These are phyloP conservation scores for Drosophila burlai DNA, from an alignment of 1,140 invertebrate genomes.

Conservation along the genomic window DNA sequence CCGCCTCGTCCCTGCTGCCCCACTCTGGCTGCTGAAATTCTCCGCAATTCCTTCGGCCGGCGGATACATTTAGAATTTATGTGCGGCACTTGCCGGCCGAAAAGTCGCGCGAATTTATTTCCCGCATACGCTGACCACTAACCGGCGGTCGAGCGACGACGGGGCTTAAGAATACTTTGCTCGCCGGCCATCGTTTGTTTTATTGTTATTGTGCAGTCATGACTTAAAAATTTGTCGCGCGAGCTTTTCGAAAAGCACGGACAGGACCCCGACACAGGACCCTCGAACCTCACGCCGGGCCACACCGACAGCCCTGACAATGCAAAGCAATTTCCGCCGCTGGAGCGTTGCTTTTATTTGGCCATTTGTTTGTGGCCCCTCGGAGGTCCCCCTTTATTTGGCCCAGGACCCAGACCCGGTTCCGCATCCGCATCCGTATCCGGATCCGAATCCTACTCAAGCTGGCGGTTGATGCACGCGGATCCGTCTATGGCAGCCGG, in stretches of 20 bases:
- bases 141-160: slow-evolving; percentile 37
- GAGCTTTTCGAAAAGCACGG: slow-evolving; percentile 35
- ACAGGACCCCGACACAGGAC: slow-evolving; percentile 8
- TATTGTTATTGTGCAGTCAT: slow-evolving; percentile 82
- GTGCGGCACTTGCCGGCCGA: slow-evolving; percentile 78
- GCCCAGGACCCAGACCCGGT: background rate
- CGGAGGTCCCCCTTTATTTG: slow-evolving; percentile 28
- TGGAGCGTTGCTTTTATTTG: slow-evolving; percentile 71
- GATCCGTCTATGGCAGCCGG: slow-evolving; percentile 71
- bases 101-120: slow-evolving; percentile 78
- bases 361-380: slow-evolving; percentile 67
- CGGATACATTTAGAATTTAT: slow-evolving; percentile 82
- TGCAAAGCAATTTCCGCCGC: slow-evolving; percentile 70
- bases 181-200: slow-evolving; percentile 67
- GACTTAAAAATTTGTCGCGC: slow-evolving; percentile 81
- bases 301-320: slow-evolving; percentile 37
- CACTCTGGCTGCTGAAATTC: background rate
- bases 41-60: slow-evolving; percentile 23
- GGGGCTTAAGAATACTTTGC: slow-evolving; percentile 77
- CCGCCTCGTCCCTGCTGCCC: background rate
- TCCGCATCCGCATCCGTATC: slow-evolving; percentile 16
- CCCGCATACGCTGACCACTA: slow-evolving; percentile 64
- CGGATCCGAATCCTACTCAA: slow-evolving; percentile 21
- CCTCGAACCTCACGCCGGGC: slow-evolving; percentile 34
- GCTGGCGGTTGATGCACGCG: slow-evolving; percentile 59